phyloP scores from a whole-genome alignment of 2,113 vertebrate species.

The Phoenicopterus ruber region DNA sequence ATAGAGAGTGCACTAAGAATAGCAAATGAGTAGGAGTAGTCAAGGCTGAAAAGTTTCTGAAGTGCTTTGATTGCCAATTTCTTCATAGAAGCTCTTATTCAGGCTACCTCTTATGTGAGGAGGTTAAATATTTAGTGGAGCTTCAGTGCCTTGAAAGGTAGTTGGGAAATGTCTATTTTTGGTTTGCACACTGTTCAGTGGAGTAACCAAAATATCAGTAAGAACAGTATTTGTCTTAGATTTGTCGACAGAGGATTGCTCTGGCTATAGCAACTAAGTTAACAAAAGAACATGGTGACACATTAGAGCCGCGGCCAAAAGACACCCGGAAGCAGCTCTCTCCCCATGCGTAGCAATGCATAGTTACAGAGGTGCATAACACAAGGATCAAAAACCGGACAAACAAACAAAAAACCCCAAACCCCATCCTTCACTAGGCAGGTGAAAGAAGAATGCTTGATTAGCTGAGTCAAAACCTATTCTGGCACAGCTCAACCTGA shows the following conservation, averaged over 20 bases:
- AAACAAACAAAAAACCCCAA: not conserved
- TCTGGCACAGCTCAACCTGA: not conserved
- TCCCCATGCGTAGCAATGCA: not conserved
- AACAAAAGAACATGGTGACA: not conserved
- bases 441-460: not conserved
- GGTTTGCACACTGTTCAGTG: not conserved
- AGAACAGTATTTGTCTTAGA: not conserved
- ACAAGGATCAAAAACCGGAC: not conserved
- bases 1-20: slow-evolving; percentile 59
- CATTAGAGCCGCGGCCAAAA: not conserved
- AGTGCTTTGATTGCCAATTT: slow-evolving; percentile 49
- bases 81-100: slow-evolving; percentile 31
- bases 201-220: not conserved
- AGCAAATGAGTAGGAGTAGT: slow-evolving; percentile 69
- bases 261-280: not conserved
- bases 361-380: not conserved
- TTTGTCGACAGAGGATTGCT: not conserved
- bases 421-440: not conserved
- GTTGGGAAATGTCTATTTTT: not conserved
- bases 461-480: not conserved
- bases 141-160: not conserved
- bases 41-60: slow-evolving; percentile 66
- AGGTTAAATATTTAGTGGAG: not conserved
- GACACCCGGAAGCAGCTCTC: not conserved
- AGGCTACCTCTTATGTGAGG: slow-evolving; percentile 17